Conservation (phyloP, 2,888 invertebrate species). For the Chesias legatella region DNA sequence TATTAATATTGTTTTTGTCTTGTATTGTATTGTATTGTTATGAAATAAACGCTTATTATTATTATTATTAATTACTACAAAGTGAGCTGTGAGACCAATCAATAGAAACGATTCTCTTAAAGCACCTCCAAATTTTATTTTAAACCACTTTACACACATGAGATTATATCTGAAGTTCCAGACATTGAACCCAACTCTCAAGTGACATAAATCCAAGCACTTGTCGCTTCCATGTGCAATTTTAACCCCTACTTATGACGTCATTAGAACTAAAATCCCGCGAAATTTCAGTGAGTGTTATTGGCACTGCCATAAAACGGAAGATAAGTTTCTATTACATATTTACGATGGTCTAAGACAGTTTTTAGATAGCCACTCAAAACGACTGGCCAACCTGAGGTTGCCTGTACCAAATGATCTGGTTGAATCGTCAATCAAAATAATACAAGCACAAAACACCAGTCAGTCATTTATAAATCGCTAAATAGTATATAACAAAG, state of each 20-base stretch:
- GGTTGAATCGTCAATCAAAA: not conserved
- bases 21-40: too few relatives aligned
- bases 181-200: constrained; percentile 27
- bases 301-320: constrained; percentile 19
- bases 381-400: not conserved
- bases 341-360: constrained; percentile 23
- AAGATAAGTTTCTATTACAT: constrained; percentile 25
- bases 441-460: too few relatives aligned
- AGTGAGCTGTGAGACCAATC: too few relatives aligned
- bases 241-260: not conserved
- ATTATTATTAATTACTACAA: too few relatives aligned
- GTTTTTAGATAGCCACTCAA: constrained; percentile 16
- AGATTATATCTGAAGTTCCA: constrained; percentile 1
- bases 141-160: constrained; percentile 1
- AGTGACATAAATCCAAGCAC: constrained; percentile 36
- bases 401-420: not conserved
- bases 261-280: constrained; percentile 7
- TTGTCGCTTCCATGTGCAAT: constrained; percentile 10
- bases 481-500: too few relatives aligned
- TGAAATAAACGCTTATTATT: too few relatives aligned
- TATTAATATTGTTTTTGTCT: too few relatives aligned
- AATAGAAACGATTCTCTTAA: too few relatives aligned
- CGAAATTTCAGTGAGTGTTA: not conserved
- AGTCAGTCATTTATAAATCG: too few relatives aligned
- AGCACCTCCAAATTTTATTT: not conserved